Percentiles rank a stretch among this genome's conserved stretches.
Conservation (phyloP, 2,113 vertebrate species). For the Melanostigma gelatinosum region DNA sequence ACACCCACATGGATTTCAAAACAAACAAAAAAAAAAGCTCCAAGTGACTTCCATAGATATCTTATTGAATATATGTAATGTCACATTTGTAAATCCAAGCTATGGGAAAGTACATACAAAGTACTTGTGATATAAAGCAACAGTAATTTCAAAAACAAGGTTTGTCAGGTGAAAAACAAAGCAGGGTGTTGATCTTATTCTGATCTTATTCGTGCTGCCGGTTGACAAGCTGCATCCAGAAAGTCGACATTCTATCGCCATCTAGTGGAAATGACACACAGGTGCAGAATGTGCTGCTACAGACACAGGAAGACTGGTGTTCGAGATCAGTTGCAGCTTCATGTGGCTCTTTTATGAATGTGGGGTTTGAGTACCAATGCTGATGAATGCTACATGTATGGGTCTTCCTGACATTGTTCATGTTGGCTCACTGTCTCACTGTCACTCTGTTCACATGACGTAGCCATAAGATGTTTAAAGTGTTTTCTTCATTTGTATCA, state of each 20-base stretch:
- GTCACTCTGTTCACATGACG: neutral
- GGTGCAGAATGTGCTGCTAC: neutral
- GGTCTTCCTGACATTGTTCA: neutral
- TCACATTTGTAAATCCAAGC: neutral
- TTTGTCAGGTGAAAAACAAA: constrained; percentile 6
- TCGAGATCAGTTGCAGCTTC: neutral
- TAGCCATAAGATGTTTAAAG: neutral
- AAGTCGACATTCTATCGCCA: constrained; percentile 36
- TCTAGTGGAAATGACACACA: constrained; percentile 55
- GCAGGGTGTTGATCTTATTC: neutral
- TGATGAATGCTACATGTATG: neutral
- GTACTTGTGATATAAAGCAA: neutral
- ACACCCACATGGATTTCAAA: constrained; percentile 8
- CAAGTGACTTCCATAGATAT: neutral
- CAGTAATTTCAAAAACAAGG: accelerated
- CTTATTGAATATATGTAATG: neutral
- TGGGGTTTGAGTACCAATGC: neutral
- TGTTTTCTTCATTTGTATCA: neutral
- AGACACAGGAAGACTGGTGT: neutral
- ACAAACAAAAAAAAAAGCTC: constrained; percentile 3
- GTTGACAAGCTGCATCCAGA: neutral
- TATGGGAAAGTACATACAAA: neutral
- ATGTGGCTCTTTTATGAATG: neutral
- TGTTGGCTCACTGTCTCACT: neutral
- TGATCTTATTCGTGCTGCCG: neutral